Evolutionary conservation across 2,113 vertebrate genomes (phyloP).

Genomic region (Trogon surrucura): DNA sequence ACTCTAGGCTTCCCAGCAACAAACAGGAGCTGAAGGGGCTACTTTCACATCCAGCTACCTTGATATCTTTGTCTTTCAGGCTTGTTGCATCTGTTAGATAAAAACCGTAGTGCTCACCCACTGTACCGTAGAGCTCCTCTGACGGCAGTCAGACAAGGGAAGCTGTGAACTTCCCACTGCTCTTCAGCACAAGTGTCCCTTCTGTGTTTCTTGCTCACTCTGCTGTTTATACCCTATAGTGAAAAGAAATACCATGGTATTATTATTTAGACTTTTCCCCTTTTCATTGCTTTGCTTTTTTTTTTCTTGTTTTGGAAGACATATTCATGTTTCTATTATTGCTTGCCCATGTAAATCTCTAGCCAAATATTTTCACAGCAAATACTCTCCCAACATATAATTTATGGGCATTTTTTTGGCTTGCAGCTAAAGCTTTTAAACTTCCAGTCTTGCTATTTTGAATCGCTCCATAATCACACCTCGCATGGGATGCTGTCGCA

Average conservation of each 20-base stretch:
- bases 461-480: background rate
- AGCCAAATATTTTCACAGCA: background rate
- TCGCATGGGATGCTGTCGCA: background rate
- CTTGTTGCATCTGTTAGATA: rapidly evolving
- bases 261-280: background rate
- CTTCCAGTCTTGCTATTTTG: background rate
- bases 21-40: background rate
- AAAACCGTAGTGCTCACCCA: rapidly evolving
- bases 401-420: background rate
- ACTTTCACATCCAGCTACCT: background rate
- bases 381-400: background rate
- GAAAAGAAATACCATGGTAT: background rate
- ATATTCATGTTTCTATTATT: background rate
- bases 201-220: background rate
- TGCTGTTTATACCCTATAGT: background rate
- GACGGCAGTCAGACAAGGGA: rapidly evolving
- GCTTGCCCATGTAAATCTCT: background rate
- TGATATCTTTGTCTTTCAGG: constrained; percentile 6
- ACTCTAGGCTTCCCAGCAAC: background rate
- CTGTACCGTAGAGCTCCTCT: rapidly evolving
- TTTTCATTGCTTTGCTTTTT: background rate
- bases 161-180: background rate
- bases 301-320: no score
- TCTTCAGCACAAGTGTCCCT: background rate
- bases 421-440: background rate